Evolutionary conservation across 2,113 vertebrate species (phyloP).

Genomic region (Atlantisia rogersi): DNA sequence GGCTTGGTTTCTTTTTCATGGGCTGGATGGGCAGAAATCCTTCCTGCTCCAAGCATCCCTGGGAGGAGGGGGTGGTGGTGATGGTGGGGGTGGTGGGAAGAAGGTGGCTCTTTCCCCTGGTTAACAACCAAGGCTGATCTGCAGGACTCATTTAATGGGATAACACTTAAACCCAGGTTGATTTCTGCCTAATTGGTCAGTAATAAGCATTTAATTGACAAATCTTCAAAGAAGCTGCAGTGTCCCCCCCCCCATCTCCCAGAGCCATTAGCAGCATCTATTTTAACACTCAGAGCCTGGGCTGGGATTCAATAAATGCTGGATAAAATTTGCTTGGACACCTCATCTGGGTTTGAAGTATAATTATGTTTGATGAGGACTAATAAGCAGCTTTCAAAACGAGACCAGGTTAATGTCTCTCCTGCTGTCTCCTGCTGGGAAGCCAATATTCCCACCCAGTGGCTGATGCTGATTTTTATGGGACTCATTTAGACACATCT

Average conservation of each 20-base stretch:
- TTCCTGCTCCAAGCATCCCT: accelerated
- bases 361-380: slow-evolving; percentile 55
- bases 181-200: slow-evolving; percentile 29
- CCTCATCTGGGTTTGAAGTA: slow-evolving; percentile 35
- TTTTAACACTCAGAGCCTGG: not conserved
- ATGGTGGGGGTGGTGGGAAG: too few relatives aligned
- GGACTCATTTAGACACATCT: not conserved
- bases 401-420: not conserved
- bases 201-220: slow-evolving; percentile 40
- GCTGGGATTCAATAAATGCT: not conserved
- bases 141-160: not conserved
- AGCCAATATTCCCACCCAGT: not conserved
- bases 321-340: not conserved
- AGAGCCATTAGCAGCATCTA: not conserved
- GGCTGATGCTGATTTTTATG: not conserved
- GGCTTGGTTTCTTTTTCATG: not conserved
- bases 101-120: not conserved
- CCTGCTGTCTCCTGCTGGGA: not conserved
- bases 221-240: not conserved
- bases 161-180: not conserved
- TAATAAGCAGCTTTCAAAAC: slow-evolving; percentile 54
- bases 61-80: too few relatives aligned
- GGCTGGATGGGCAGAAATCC: not conserved
- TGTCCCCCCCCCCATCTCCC: not conserved
- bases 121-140: not conserved